These are phyloP conservation scores for Mactromeris polynyma DNA, from an alignment of 2,888 invertebrate genomes.

Conservation along the genomic window DNA sequence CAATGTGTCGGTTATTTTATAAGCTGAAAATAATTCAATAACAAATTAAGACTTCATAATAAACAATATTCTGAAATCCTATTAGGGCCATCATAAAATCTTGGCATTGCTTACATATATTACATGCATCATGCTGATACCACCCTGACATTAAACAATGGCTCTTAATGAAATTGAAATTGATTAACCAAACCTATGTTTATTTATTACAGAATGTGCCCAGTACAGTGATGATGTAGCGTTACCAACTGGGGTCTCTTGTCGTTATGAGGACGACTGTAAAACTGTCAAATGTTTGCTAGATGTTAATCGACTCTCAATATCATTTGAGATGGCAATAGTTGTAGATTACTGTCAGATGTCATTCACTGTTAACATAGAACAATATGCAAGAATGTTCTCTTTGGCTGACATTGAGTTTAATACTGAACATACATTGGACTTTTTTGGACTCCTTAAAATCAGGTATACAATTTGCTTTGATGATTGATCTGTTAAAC, in stretches of 20 bases:
- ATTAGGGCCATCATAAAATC: too few relatives aligned
- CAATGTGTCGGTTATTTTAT: too few relatives aligned
- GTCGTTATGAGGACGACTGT: constrained; percentile 6
- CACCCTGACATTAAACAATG: too few relatives aligned
- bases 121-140: too few relatives aligned
- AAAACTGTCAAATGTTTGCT: constrained; percentile 11
- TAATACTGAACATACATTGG: constrained; percentile 2
- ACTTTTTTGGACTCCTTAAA: constrained; percentile 38
- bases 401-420: constrained; percentile 14
- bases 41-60: too few relatives aligned
- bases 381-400: background rate
- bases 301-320: constrained; percentile 3
- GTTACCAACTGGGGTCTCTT: constrained; percentile 1
- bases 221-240: background rate
- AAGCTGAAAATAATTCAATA: too few relatives aligned
- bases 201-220: constrained; percentile 7
- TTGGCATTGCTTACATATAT: too few relatives aligned
- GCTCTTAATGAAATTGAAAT: too few relatives aligned
- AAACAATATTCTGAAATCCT: too few relatives aligned
- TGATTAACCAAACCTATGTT: too few relatives aligned
- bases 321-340: background rate
- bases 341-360: background rate
- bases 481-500: too few relatives aligned
- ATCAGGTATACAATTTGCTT: too few relatives aligned
- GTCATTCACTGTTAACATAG: constrained; percentile 15